Conservation (phyloP, 2,113 vertebrate genomes). For the Budorcas taxicolor region DNA sequence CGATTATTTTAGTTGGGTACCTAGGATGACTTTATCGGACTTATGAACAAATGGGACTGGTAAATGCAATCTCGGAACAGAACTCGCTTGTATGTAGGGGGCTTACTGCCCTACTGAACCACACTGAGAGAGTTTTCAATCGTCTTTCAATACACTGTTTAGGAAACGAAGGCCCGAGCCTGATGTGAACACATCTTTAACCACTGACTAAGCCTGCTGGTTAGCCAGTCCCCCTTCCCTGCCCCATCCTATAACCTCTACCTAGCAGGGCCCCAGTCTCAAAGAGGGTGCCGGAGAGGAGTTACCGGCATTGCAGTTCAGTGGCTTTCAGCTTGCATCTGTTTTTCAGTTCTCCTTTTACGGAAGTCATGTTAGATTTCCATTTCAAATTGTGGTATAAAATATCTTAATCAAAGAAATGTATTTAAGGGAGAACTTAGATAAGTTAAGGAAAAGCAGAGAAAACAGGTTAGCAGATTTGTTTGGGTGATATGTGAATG, state of each 20-base stretch:
- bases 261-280: neutral
- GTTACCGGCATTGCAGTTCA: neutral
- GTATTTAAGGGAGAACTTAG: neutral
- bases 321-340: neutral
- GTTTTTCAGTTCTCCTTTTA: neutral
- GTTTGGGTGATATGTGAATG: neutral
- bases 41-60: neutral
- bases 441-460: neutral
- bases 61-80: neutral
- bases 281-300: neutral
- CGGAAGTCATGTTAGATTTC: neutral
- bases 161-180: neutral
- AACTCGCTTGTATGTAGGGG: neutral
- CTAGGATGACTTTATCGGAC: neutral
- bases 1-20: accelerated
- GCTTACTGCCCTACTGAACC: neutral
- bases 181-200: neutral
- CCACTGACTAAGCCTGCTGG: neutral
- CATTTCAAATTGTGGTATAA: neutral
- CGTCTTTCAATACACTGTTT: neutral
- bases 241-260: neutral
- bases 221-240: neutral
- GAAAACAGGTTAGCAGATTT: neutral
- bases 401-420: neutral
- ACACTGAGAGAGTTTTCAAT: neutral